Percentiles rank a stretch among this genome's conserved stretches.
phyloP scores from a whole-genome alignment of 2,888 invertebrate genomes.

The Amblyjoppa proteus region DNA sequence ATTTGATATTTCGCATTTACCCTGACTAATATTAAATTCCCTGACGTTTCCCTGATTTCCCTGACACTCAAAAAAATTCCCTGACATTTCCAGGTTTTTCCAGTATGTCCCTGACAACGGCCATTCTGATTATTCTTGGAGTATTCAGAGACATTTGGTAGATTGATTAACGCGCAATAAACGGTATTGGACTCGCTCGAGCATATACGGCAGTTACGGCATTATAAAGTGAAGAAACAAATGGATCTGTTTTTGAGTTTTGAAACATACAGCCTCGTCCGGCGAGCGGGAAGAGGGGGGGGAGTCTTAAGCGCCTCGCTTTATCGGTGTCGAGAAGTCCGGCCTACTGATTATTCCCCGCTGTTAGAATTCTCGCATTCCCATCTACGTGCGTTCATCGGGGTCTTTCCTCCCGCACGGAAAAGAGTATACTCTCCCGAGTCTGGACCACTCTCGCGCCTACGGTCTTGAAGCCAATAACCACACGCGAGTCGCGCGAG shows the following conservation, averaged over 20 bases:
- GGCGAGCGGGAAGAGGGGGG: not conserved
- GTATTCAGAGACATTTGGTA: not conserved
- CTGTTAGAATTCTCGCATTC: constrained; percentile 35
- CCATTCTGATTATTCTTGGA: not conserved
- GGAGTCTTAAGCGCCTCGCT: constrained; percentile 52
- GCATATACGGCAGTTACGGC: not conserved
- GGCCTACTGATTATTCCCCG: constrained; percentile 26
- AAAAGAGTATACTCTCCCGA: not conserved
- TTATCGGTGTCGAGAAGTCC: constrained; percentile 45
- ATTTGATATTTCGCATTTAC: too few relatives aligned
- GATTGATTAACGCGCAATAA: not conserved
- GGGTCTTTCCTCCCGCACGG: constrained; percentile 24
- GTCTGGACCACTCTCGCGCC: constrained; percentile 51
- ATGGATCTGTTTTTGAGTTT: constrained; percentile 42
- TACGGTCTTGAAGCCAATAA: constrained; percentile 51
- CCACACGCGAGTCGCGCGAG: constrained; percentile 41
- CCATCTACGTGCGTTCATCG: constrained; percentile 46
- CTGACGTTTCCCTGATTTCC: too few relatives aligned
- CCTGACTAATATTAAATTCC: too few relatives aligned
- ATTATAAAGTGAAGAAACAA: constrained; percentile 54
- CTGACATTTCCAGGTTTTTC: too few relatives aligned
- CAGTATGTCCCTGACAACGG: too few relatives aligned
- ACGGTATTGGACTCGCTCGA: not conserved
- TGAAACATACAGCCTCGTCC: constrained; percentile 30
- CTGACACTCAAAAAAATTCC: too few relatives aligned